Evolutionary conservation across 2,113 vertebrate genomes (phyloP), one percentile per base, ranked within the genome.

Genomic region (Brachyhypopomus occidentalis): DNA sequence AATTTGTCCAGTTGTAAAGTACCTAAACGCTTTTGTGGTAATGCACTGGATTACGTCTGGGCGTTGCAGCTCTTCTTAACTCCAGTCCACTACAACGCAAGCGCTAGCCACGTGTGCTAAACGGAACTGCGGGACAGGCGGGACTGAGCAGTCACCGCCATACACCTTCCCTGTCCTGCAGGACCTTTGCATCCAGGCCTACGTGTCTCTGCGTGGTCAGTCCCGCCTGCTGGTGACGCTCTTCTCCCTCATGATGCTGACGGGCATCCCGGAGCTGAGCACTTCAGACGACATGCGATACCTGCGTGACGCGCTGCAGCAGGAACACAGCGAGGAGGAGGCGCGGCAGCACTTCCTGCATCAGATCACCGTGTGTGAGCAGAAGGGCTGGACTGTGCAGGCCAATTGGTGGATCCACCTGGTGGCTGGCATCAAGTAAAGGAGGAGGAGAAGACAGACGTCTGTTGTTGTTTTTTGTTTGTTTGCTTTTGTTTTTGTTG

Each of bases 381-480:
- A 88, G 1, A 76, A 77, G 69, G 92, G 90, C 72, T 95, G 94
- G 94, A 93, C 90, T 0, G 93, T 95, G 2, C 94, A 95, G 84
- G 86, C 92, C 75, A 94, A 92, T 80, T 95, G 92, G 91, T 95
- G 93, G 93, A 85, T 94, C 74, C 94, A 95, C 89, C 85, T 92
- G 89, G 11, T 93, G 78, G 91, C 86, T 14, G 92, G 92, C 52
- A 93, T 91, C 74, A 94, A 91, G 69, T 93, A 92, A 85, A 81
- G 22, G 5, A 4, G 56, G 63, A 14, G 6, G n/a, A 2, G 22
- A 70, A 45, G 1, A 52, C 3, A 3, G 45, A 8, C 3, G 12
- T 7, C 5, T 5, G 55, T 70, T 16, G 16, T 14, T 0, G 6
- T 73, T 78, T 56, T 8, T n/a, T 41, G 5, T 64, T 27, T 60